Conservation (phyloP, 2,888 invertebrate species). For the Andrena bicolor region DNA sequence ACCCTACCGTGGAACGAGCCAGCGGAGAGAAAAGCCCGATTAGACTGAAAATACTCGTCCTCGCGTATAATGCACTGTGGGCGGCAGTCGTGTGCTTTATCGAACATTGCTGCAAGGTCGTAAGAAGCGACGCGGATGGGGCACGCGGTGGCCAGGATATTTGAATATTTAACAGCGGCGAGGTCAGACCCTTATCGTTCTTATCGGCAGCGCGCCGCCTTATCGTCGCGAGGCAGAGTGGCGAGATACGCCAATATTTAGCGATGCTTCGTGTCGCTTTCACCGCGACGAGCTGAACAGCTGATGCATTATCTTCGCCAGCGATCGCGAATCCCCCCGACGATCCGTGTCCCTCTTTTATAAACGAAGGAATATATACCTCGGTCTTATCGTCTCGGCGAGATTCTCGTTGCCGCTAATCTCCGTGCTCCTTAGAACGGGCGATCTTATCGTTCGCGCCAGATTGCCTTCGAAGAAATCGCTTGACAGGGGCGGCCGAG, state of each 20-base stretch:
- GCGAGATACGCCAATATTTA: conserved; percentile 54
- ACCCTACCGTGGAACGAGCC: neutral
- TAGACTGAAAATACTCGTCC: neutral
- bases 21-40: conserved; percentile 1
- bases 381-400: neutral
- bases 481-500: neutral
- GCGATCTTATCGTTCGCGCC: conserved; percentile 25
- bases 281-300: conserved; percentile 45
- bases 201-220: conserved; percentile 44
- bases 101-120: conserved; percentile 6
- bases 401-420: neutral
- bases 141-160: conserved; percentile 18
- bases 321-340: conserved; percentile 3
- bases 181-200: conserved; percentile 48
- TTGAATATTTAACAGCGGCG: conserved; percentile 30
- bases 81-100: conserved; percentile 3
- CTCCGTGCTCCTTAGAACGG: conserved; percentile 11
- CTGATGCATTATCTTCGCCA: conserved; percentile 41
- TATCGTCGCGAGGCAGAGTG: conserved; percentile 52
- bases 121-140: neutral
- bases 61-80: neutral
- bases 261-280: conserved; percentile 33
- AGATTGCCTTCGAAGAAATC: conserved; percentile 16
- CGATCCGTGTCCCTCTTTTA: conserved; percentile 9
- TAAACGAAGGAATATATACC: neutral